Evolutionary conservation across 2,888 invertebrate genomes (phyloP).

Genomic region (Muschampia plurimacula): DNA sequence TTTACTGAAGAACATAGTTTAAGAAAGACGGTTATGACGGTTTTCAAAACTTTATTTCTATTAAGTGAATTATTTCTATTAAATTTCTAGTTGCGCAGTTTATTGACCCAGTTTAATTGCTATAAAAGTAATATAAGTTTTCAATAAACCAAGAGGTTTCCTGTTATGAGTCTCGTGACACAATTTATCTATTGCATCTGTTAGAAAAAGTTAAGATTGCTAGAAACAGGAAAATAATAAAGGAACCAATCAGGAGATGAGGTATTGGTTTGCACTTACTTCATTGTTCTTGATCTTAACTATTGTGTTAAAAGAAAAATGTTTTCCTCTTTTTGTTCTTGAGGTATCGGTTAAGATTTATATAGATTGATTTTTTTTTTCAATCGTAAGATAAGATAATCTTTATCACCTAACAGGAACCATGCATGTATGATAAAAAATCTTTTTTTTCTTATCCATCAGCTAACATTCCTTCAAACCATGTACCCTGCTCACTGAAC

Average conservation of each 20-base stretch:
- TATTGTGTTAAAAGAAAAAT: conserved; percentile 5
- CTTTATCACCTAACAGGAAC: no score
- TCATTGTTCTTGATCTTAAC: not conserved
- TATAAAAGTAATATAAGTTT: not conserved
- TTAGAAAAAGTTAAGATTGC: not conserved
- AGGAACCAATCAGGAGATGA: not conserved
- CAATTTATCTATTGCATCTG: not conserved
- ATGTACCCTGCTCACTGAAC: no score
- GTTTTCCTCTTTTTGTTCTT: not conserved
- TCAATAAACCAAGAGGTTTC: not conserved
- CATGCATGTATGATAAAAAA: no score
- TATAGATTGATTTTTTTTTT: not conserved
- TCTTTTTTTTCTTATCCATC: no score
- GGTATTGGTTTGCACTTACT: not conserved
- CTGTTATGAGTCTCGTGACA: not conserved
- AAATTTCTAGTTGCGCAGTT: not conserved
- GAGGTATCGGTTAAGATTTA: not conserved
- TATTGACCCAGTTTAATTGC: not conserved
- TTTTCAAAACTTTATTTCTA: no score
- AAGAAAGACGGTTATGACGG: no score
- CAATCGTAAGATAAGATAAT: no score
- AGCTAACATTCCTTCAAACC: no score
- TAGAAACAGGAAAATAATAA: not conserved
- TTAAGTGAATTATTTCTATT: no score
- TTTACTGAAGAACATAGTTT: no score